Percentiles rank a stretch among this genome's conserved stretches.
These are phyloP conservation scores for Metaphire vulgaris DNA, from an alignment of 1,140 invertebrate genomes.

Conservation along the genomic window DNA sequence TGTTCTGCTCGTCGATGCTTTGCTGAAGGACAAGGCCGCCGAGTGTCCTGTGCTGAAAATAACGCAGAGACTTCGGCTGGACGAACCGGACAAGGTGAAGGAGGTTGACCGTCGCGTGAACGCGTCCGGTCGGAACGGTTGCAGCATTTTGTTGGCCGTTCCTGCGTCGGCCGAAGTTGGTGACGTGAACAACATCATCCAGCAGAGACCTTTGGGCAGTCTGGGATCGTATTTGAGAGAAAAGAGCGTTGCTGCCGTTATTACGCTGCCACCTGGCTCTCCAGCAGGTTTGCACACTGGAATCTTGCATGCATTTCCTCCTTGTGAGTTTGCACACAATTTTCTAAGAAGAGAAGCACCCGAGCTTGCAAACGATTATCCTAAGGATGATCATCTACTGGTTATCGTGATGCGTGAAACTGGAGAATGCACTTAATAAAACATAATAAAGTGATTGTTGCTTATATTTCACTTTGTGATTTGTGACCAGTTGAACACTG, in stretches of 20 bases:
- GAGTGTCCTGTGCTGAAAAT: conserved; percentile 65
- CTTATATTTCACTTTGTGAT: too few relatives aligned
- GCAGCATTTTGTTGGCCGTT: conserved; percentile 74
- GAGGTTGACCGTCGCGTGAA: conserved; percentile 87
- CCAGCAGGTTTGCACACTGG: conserved; percentile 70
- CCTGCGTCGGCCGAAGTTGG: conserved; percentile 60
- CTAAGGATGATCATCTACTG: conserved; percentile 85
- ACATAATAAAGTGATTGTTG: too few relatives aligned
- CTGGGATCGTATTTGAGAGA: conserved; percentile 92
- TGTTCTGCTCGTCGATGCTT: conserved; percentile 78
- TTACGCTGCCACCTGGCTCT: conserved; percentile 63
- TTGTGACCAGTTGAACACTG: too few relatives aligned
- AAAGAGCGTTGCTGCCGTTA: conserved; percentile 95
- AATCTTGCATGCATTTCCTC: conserved; percentile 88
- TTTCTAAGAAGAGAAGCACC: conserved; percentile 79
- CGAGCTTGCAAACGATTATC: conserved; percentile 64
- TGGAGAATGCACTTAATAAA: conserved; percentile 10
- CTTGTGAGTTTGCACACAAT: conserved; percentile 80
- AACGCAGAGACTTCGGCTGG: conserved; percentile 82
- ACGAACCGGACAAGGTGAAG: conserved; percentile 79
- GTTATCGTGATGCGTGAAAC: conserved; percentile 83
- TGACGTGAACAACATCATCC: conserved; percentile 33
- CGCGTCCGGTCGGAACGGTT: conserved; percentile 73
- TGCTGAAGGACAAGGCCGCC: conserved; percentile 64
- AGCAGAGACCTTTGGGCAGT: conserved; percentile 79